A percentile compares a stretch with the other conserved stretches of the same genome.
These are phyloP conservation scores for Ophion ventricosus DNA, from an alignment of 2,888 invertebrate species.

Conservation along the genomic window DNA sequence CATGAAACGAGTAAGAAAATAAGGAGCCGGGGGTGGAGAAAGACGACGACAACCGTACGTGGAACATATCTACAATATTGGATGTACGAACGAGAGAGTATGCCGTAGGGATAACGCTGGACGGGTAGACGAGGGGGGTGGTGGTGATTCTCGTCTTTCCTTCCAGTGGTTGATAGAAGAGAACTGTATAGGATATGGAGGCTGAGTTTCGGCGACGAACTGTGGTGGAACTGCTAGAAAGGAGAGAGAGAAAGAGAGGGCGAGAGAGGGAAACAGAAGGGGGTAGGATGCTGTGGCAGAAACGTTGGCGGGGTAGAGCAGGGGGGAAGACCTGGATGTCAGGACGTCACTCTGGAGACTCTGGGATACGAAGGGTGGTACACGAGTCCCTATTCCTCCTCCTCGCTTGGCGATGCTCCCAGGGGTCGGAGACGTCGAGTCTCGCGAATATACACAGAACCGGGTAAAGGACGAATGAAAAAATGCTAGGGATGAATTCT, in stretches of 20 bases:
- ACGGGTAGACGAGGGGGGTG: conserved; percentile 67
- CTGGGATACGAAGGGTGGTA: conserved; percentile 78
- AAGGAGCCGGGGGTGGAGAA: conserved; percentile 40
- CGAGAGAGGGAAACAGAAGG: conserved; percentile 54
- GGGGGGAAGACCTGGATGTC: conserved; percentile 73
- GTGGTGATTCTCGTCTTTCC: conserved; percentile 54
- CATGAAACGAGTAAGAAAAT: conserved; percentile 46
- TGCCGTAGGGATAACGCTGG: conserved; percentile 64
- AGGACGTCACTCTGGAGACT: conserved; percentile 79
- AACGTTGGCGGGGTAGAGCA: conserved; percentile 45
- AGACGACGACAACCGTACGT: conserved; percentile 41
- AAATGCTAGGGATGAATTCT: conserved; percentile 72
- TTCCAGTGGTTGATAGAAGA: conserved; percentile 61
- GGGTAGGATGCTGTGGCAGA: conserved; percentile 58
- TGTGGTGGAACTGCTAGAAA: conserved; percentile 69
- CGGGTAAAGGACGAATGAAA: conserved; percentile 32
- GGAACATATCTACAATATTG: conserved; percentile 79
- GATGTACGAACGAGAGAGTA: conserved; percentile 77
- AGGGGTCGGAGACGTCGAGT: conserved; percentile 73
- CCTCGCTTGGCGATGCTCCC: conserved; percentile 72
- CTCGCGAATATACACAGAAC: conserved; percentile 42
- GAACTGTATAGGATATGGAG: conserved; percentile 61
- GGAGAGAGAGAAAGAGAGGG: conserved; percentile 51
- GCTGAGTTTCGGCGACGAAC: conserved; percentile 68
- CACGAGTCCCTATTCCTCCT: conserved; percentile 71